Evolutionary conservation across 35 echinoderm and acorn worm species (phyloP).

Genomic region (Ptychodera flava): DNA sequence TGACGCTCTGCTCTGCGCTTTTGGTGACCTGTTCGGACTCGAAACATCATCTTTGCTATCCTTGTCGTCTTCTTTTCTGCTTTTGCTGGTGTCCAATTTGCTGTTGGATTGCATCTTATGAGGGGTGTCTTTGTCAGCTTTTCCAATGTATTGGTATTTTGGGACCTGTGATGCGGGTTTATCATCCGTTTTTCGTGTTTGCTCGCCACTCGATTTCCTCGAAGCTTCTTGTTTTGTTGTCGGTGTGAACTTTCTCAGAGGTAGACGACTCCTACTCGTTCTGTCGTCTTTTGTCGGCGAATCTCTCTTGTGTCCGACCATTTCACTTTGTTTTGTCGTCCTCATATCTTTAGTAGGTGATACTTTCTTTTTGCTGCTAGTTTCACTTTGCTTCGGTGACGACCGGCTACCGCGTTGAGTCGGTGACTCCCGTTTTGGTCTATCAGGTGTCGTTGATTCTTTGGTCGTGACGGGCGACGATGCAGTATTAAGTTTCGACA

Average conservation of each 20-base stretch:
- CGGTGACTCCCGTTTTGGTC: not conserved
- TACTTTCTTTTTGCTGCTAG: too few relatives aligned
- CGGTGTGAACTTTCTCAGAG: not conserved
- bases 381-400: not conserved
- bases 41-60: not conserved
- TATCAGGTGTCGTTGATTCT: not conserved
- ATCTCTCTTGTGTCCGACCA: not conserved
- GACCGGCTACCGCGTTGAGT: not conserved
- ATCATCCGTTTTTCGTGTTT: not conserved
- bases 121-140: not conserved
- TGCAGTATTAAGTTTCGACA: not conserved
- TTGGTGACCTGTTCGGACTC: not conserved
- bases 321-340: not conserved
- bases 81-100: not conserved
- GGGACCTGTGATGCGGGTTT: not conserved
- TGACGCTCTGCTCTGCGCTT: constrained; percentile 1
- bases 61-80: not conserved
- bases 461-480: not conserved
- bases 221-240: not conserved
- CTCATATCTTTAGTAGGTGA: too few relatives aligned
- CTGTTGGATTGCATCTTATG: not conserved
- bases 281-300: not conserved
- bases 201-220: not conserved
- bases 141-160: not conserved
- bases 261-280: not conserved